phyloP scores from a whole-genome alignment of 2,888 invertebrate genomes.

The Linyphia triangularis region DNA sequence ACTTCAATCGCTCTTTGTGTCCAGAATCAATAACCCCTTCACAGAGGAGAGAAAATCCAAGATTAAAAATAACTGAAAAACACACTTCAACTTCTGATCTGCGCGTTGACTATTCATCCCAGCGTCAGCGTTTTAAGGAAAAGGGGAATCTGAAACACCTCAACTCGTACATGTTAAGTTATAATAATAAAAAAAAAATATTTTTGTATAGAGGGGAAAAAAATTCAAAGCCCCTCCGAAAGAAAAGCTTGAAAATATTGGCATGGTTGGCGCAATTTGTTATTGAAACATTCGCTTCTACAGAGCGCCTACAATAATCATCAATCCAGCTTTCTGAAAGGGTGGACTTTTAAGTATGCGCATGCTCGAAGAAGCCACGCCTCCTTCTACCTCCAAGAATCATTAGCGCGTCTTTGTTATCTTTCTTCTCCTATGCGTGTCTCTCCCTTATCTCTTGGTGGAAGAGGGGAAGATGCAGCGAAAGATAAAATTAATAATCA shows the following conservation, averaged over 20 bases:
- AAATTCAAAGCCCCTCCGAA: background rate
- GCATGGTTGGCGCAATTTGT: conserved; percentile 63
- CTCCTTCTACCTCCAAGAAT: conserved; percentile 68
- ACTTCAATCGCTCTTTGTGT: conserved; percentile 49
- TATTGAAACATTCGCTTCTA: conserved; percentile 72
- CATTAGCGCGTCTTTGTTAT: conserved; percentile 74
- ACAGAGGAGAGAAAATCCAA: background rate
- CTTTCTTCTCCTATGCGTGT: conserved; percentile 57
- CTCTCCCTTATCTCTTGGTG: conserved; percentile 29
- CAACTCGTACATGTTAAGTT: conserved; percentile 26
- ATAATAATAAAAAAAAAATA: conserved; percentile 49
- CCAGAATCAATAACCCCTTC: conserved; percentile 50
- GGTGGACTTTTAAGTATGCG: conserved; percentile 34
- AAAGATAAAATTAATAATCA: conserved; percentile 74
- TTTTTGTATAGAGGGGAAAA: background rate
- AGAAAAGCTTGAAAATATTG: conserved; percentile 31
- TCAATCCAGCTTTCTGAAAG: conserved; percentile 60
- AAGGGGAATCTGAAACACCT: conserved; percentile 50
- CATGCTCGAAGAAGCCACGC: conserved; percentile 49
- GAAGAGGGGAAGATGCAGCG: conserved; percentile 18
- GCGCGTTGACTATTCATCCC: conserved; percentile 62
- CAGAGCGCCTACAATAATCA: conserved; percentile 36
- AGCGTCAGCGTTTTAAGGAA: conserved; percentile 62
- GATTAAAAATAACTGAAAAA: conserved; percentile 13
- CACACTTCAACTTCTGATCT: conserved; percentile 56